phyloP scores from a whole-genome alignment of 2,888 invertebrate genomes.

The Noctua janthina region DNA sequence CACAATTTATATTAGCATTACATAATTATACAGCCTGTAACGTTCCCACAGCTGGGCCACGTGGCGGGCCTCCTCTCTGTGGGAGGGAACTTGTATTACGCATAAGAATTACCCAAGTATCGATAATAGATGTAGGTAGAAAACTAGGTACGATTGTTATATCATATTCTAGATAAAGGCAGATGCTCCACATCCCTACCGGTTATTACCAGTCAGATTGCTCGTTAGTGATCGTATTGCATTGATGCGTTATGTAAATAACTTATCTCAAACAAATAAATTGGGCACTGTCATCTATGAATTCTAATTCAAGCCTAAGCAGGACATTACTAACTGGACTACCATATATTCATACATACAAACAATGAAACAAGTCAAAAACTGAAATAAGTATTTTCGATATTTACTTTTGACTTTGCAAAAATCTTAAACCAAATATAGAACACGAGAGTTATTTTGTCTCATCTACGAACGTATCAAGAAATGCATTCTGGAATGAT shows the following conservation, averaged over 20 bases:
- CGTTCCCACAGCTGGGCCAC: not conserved
- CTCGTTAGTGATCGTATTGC: slow-evolving; percentile 72
- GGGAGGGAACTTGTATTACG: not conserved
- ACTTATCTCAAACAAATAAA: slow-evolving; percentile 40
- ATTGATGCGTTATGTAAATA: slow-evolving; percentile 65
- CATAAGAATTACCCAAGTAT: not conserved
- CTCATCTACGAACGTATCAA: slow-evolving; percentile 7
- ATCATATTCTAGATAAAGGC: slow-evolving; percentile 75
- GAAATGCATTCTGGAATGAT: slow-evolving; percentile 70
- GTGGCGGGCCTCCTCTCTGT: not conserved
- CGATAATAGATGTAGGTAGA: slow-evolving; percentile 30
- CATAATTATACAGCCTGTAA: not conserved
- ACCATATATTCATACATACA: not conserved
- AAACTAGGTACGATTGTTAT: slow-evolving; percentile 37
- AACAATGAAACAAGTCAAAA: not conserved
- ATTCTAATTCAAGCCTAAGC: slow-evolving; percentile 30
- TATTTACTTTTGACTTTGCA: not conserved
- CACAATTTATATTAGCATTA: not conserved
- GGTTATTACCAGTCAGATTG: slow-evolving; percentile 79
- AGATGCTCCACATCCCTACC: slow-evolving; percentile 84
- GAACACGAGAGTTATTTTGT: not conserved
- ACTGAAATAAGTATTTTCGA: not conserved
- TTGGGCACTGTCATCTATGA: slow-evolving; percentile 17
- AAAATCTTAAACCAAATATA: not conserved
- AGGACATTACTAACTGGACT: not conserved